A percentile compares a stretch with the other conserved stretches of the same genome.
Conservation (phyloP, 2,113 vertebrate genomes). For the Corythaixoides concolor region DNA sequence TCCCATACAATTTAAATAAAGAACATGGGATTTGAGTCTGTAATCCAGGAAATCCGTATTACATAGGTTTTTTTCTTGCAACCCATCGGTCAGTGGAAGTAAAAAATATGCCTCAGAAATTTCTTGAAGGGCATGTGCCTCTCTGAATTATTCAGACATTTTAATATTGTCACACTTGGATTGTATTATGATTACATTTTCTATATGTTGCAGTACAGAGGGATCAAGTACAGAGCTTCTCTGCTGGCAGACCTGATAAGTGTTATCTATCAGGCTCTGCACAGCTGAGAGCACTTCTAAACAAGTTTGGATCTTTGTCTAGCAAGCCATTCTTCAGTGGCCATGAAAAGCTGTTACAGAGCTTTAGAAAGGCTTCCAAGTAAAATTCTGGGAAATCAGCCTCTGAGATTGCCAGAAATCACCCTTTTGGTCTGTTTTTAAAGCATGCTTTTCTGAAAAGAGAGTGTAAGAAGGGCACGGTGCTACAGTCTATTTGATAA, state of each 20-base stretch:
- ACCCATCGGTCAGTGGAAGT: neutral
- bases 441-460: neutral
- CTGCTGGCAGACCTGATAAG: neutral
- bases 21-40: neutral
- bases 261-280: neutral
- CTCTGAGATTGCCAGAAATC: neutral
- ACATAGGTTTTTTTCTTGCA: neutral
- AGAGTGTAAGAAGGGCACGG: neutral
- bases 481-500: neutral
- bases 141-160: neutral
- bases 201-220: neutral
- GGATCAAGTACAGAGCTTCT: neutral
- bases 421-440: neutral
- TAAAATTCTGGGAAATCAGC: neutral
- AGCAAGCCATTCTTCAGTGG: neutral
- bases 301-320: neutral
- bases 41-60: neutral
- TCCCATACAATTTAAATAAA: neutral
- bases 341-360: neutral
- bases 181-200: neutral
- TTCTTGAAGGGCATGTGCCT: neutral
- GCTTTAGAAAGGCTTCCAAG: neutral
- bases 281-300: neutral
- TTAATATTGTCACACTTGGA: neutral
- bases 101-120: neutral